Base-by-base conservation (phyloP, 37 sponge, comb jelly and placozoan species). In the Haliclona indistincta region DNA sequence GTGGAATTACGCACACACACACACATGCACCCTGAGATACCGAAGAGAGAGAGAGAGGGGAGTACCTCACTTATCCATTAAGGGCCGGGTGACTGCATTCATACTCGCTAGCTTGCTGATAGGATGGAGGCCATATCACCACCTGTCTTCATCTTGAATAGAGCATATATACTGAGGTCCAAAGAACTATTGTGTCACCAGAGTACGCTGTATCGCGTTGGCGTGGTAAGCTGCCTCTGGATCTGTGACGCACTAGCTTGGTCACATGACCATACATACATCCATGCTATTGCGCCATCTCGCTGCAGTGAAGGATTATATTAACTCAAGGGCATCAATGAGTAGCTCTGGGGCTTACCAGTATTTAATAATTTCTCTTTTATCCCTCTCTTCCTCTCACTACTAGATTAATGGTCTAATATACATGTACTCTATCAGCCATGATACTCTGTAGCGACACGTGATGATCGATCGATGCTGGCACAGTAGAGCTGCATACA, bases 161-260 rank as follows among this genome's bases (percentile, higher is more conserved):
- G 58, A 10, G 93, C 77, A 73, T n/a, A n/a, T n/a, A n/a, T 54
- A 93, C 39, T 84, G 68, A 4, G 81, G 44, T 20, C 88, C 92
- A 79, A 82, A 91, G 73, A 90, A 90, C 81, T 98, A 95, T 63
- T 77, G 68, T 11, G 86, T 54, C 4, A 98, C 65, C 45, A 76
- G 87, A 10, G 83, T 34, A 47, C 99, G 70, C 84, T 98, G 82
- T 34, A 51, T 32, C 39, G 90, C 82, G 17, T 73, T 94, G 45
- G 95, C 93, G 47, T 90, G 84, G 79, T 98, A 98, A 11, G 93
- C 93, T 11, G 70, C 62, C 60, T 98, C 99, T 53, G 95, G 33
- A 20, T 22, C 58, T 87, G 68, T 96, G 94, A 0, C 93, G 70
- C 13, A 85, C 61, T 39, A 92, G 67, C 56, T 68, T 45, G 15